A percentile compares a stretch with the other conserved stretches of the same genome.
These are phyloP conservation scores for Ctenicera cuprea DNA, from an alignment of 2,888 invertebrate species.

Conservation along the genomic window DNA sequence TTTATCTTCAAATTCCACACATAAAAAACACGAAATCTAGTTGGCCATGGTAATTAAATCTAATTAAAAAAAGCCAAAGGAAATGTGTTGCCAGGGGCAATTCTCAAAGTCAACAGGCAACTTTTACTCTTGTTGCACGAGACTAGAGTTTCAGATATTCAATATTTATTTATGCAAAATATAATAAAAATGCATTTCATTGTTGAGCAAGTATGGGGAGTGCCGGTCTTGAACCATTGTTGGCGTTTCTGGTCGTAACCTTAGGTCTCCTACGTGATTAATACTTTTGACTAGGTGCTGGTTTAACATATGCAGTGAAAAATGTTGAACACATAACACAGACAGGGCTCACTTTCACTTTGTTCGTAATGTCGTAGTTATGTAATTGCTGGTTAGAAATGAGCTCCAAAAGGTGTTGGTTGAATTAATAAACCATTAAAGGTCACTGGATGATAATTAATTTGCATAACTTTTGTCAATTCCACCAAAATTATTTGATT, in stretches of 20 bases:
- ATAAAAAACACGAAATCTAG: neutral
- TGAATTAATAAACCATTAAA: neutral
- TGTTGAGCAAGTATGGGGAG: slow-evolving; percentile 3
- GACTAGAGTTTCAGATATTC: neutral
- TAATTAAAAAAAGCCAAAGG: neutral
- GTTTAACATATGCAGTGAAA: too few species aligned
- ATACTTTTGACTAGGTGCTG: too few species aligned
- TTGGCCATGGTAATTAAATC: slow-evolving; percentile 7
- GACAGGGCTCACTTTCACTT: neutral
- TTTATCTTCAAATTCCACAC: neutral
- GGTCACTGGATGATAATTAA: too few species aligned
- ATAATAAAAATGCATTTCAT: slow-evolving; percentile 22
- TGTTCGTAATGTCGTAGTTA: slow-evolving; percentile 5
- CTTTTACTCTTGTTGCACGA: slow-evolving; percentile 12
- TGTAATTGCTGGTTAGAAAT: neutral
- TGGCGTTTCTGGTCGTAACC: neutral
- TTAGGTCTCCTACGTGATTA: neutral
- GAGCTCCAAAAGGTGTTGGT: neutral
- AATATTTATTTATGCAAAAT: slow-evolving; percentile 1
- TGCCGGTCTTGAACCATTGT: slow-evolving; percentile 6
- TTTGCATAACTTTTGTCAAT: too few species aligned
- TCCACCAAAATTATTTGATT: too few species aligned
- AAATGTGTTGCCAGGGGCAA: slow-evolving; percentile 9
- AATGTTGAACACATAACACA: too few species aligned
- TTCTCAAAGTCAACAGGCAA: slow-evolving; percentile 15